phyloP scores from a whole-genome alignment of 2,888 invertebrate species.

The Eurytoma californica region DNA sequence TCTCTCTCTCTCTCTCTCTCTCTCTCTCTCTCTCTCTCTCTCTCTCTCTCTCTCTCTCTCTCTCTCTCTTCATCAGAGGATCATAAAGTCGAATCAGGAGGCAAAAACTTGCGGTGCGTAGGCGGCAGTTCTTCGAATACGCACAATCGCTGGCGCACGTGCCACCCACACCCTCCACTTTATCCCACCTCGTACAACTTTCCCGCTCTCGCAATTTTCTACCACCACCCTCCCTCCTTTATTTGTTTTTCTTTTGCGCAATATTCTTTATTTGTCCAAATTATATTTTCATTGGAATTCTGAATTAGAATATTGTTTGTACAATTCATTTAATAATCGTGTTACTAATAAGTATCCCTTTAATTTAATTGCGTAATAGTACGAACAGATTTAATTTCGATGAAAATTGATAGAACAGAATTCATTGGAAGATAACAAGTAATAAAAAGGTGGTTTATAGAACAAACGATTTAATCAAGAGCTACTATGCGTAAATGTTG shows the following conservation, averaged over 20 bases:
- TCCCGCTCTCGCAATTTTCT: neutral
- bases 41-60: neutral
- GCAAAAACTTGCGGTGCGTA: constrained; percentile 3
- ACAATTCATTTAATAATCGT: too few relatives aligned
- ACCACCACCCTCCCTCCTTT: neutral
- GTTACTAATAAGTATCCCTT: too few relatives aligned
- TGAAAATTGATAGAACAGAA: too few relatives aligned
- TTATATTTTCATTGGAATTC: too few relatives aligned
- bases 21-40: constrained; percentile 9
- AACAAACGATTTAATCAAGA: too few relatives aligned
- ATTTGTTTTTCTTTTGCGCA: constrained; percentile 11
- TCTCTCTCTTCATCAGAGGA: constrained; percentile 7
- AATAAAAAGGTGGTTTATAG: too few relatives aligned
- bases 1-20: neutral
- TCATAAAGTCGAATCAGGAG: constrained; percentile 28
- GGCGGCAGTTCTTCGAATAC: constrained; percentile 7
- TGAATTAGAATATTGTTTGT: too few relatives aligned
- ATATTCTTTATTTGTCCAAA: neutral
- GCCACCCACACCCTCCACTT: neutral
- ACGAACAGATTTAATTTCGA: too few relatives aligned
- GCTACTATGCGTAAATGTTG: too few relatives aligned
- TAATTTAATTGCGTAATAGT: too few relatives aligned
- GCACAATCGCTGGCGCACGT: constrained; percentile 23
- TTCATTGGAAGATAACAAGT: too few relatives aligned
- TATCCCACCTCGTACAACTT: constrained; percentile 27